A percentile compares a stretch with the other conserved stretches of the same genome.
phyloP scores from a whole-genome alignment of 2,113 vertebrate genomes.

The Clarias magur region DNA sequence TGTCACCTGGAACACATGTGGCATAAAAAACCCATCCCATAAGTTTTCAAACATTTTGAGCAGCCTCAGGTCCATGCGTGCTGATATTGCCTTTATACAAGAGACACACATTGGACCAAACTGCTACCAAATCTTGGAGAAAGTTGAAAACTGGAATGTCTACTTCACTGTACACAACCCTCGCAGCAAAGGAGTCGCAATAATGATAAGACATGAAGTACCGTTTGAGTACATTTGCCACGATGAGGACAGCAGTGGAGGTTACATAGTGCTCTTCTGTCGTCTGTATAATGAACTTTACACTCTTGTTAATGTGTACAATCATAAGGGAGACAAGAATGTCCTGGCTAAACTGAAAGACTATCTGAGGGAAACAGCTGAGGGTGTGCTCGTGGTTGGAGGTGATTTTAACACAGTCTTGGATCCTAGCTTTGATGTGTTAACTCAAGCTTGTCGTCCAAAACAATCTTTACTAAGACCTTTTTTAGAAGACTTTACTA shows the following conservation, averaged over 20 bases:
- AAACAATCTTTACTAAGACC: too few relatives aligned
- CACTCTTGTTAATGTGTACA: slow-evolving; percentile 50
- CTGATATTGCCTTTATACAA: too few relatives aligned
- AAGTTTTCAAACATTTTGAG: background rate
- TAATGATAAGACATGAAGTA: background rate
- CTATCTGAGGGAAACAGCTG: slow-evolving; percentile 56
- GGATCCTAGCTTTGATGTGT: too few relatives aligned
- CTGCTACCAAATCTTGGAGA: background rate
- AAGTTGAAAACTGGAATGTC: background rate
- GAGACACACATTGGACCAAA: too few relatives aligned
- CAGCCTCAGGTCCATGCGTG: background rate
- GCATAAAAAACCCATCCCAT: background rate
- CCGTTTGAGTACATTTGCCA: slow-evolving; percentile 1
- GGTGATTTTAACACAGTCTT: slow-evolving; percentile 41
- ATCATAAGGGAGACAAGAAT: slow-evolving; percentile 48
- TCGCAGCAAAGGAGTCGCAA: background rate
- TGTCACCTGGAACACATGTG: slow-evolving; percentile 23
- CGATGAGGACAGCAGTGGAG: background rate
- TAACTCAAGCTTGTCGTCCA: too few relatives aligned
- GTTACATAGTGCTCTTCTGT: slow-evolving; percentile 8
- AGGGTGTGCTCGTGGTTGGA: slow-evolving; percentile 40
- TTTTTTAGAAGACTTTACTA: too few relatives aligned
- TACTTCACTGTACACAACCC: background rate
- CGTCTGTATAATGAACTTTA: too few relatives aligned
- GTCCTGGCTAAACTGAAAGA: slow-evolving; percentile 50